Evolutionary conservation across 2,797 vertebrate species (phyloP).

Genomic region (Alauda arvensis): DNA sequence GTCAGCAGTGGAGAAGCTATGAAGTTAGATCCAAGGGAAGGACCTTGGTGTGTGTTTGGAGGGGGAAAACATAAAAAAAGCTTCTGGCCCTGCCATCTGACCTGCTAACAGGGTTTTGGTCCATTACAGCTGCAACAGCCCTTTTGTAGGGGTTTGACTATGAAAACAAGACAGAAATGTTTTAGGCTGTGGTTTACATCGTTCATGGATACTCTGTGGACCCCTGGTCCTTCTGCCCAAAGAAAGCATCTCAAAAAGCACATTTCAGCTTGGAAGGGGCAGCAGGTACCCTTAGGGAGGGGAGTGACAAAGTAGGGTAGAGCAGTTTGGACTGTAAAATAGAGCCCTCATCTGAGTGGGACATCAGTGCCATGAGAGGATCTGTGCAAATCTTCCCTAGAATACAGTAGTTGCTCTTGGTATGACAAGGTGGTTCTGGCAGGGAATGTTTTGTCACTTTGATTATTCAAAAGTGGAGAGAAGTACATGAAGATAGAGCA

Average conservation of each 20-base stretch:
- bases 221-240: background rate
- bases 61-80: background rate
- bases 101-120: background rate
- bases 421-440: background rate
- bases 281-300: background rate
- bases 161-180: background rate
- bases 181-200: background rate
- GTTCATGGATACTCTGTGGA: accelerated
- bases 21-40: background rate
- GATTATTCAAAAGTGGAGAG: background rate
- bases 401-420: background rate
- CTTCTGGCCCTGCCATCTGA: background rate
- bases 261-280: background rate
- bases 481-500: background rate
- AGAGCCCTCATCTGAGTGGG: background rate
- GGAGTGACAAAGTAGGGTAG: background rate
- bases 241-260: background rate
- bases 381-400: background rate
- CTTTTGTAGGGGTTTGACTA: background rate
- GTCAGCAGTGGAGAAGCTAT: background rate
- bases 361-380: background rate
- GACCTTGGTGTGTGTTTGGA: background rate
- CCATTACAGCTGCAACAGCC: background rate
- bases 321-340: background rate
- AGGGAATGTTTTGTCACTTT: background rate